Evolutionary conservation across 2,888 invertebrate genomes (phyloP), one percentile per base, ranked within the genome.

Genomic region (Meteorus cinctellus): DNA sequence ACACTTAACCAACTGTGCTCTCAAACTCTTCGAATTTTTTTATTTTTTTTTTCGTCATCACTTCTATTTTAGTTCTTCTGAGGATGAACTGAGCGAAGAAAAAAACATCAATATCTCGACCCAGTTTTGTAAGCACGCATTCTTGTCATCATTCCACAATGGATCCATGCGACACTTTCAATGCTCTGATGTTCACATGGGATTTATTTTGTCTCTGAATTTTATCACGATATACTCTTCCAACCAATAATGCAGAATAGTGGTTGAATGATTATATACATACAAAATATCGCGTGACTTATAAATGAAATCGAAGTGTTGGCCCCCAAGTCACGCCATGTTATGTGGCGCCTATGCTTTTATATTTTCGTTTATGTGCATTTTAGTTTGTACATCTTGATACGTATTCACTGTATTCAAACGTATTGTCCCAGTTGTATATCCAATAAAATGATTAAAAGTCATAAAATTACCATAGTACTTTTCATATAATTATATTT

Each of bases 1-100:
- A 24, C 24, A 24, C 24, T 89, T 89, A 89, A 86, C 86, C 81
- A 41, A 79, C 81, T 84, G 83, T 85, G 82, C 81, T 77, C 74
- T 78, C 77, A 63, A 70, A 72, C 79, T 75, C 36, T 36, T 27
- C 48, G 67, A 76, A 68, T 67, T 74, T 67, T 63, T 63, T 72
- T 19, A n/a, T 66, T 19, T 73, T 62, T 62, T 27, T 73, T 48
- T 62, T 72, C 68, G 67, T 41, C 65, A 74, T 71, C 76, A 70
- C 63, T 67, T 72, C 63, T 16, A 16, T n/a, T 16, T 55, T 76
- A 76, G 59, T 72, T 48, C 48, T 69, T 51, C 14, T 77, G 78
- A 75, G 71, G 78, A 77, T 75, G 77, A 62, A 59, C 41, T 72
- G 36, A 72, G 16, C 24, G 29, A 31, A 19, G 27, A 76, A 69